Conservation (phyloP, 1,140 invertebrate species). For the Rhopalosiphum padi region DNA sequence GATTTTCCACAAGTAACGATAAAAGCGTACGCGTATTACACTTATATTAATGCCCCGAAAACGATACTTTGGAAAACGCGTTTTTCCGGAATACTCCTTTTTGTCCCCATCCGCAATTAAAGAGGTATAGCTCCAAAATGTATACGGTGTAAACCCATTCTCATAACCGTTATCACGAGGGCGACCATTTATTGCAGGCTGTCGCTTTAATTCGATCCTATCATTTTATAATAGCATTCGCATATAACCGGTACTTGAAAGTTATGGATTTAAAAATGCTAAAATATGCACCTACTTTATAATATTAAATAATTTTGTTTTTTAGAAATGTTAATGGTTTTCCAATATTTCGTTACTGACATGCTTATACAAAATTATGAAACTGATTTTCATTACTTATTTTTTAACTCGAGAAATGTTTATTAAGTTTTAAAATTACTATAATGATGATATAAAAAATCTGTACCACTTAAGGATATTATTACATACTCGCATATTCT, state of each 20-base stretch:
- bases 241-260: neutral
- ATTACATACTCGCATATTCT: neutral
- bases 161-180: neutral
- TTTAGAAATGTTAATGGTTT: too few relatives aligned
- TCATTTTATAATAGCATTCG: neutral
- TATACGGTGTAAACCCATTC: neutral
- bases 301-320: too few relatives aligned
- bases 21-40: neutral
- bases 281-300: too few relatives aligned
- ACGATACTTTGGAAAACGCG: neutral
- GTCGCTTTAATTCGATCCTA: neutral
- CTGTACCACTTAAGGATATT: neutral
- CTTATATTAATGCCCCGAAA: neutral
- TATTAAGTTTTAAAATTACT: too few relatives aligned
- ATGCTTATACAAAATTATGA: too few relatives aligned
- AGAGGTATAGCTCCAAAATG: neutral
- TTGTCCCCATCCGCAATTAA: neutral
- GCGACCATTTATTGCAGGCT: neutral
- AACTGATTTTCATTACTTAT: too few relatives aligned
- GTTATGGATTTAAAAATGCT: neutral
- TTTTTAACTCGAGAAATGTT: too few relatives aligned
- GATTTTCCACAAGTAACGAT: neutral
- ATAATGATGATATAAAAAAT: too few relatives aligned
- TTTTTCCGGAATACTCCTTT: neutral
- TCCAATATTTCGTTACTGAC: too few relatives aligned